Evolutionary conservation across 1,140 invertebrate species (phyloP).

Genomic region (Drosophila watanabei): DNA sequence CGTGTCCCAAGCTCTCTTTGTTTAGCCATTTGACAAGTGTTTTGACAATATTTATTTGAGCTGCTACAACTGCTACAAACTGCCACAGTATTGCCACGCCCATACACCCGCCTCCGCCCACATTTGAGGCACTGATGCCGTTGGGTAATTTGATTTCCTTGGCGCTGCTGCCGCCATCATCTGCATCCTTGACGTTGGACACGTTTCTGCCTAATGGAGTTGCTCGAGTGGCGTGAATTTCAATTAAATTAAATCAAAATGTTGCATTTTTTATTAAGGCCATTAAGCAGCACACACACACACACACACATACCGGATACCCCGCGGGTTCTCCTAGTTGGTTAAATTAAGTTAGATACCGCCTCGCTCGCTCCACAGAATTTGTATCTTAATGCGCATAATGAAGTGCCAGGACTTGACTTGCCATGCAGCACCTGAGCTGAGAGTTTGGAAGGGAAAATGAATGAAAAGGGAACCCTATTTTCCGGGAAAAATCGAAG

Average conservation of each 20-base stretch:
- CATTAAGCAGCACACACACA: constrained; percentile 65
- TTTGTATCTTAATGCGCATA: constrained; percentile 72
- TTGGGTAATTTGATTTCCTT: constrained; percentile 76
- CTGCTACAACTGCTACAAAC: constrained; percentile 39
- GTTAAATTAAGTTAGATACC: constrained; percentile 75
- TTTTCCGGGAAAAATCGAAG: constrained; percentile 5
- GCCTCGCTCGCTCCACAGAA: constrained; percentile 20
- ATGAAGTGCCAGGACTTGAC: constrained; percentile 65
- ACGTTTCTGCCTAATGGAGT: constrained; percentile 84
- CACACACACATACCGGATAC: background rate
- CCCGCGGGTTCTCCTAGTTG: constrained; percentile 41
- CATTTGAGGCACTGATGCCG: constrained; percentile 22
- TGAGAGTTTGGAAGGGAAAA: background rate
- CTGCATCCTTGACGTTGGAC: constrained; percentile 69
- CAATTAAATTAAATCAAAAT: constrained; percentile 85
- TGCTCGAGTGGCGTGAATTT: constrained; percentile 84
- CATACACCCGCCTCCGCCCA: constrained; percentile 4
- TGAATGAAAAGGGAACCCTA: background rate
- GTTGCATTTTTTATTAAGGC: constrained; percentile 83
- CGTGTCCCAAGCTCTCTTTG: constrained; percentile 53
- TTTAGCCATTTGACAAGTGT: constrained; percentile 83
- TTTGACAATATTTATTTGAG: constrained; percentile 83
- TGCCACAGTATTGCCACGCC: background rate
- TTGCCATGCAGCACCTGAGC: constrained; percentile 20
- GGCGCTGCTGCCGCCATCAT: constrained; percentile 42